Percentiles rank a stretch among this genome's conserved stretches.
These are phyloP conservation scores for Yponomeuta sedellus DNA, from an alignment of 2,888 invertebrate species.

Conservation along the genomic window DNA sequence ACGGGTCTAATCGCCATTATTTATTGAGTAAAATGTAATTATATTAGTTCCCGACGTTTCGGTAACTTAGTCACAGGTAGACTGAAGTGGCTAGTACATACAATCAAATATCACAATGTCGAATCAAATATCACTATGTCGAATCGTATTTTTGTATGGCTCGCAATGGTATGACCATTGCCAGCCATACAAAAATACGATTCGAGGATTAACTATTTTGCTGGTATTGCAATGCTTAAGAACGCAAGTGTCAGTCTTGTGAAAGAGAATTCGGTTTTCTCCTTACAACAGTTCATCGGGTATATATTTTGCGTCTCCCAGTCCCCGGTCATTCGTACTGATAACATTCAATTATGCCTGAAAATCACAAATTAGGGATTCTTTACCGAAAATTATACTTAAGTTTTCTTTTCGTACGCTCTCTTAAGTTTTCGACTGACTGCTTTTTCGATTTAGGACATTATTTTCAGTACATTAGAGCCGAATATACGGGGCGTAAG, in stretches of 20 bases:
- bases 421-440: slow-evolving; percentile 10
- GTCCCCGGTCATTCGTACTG: slow-evolving; percentile 41
- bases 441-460: slow-evolving; percentile 4
- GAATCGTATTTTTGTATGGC: too few relatives aligned
- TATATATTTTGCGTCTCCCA: slow-evolving; percentile 39
- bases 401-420: slow-evolving; percentile 8
- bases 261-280: not conserved
- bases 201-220: too few relatives aligned
- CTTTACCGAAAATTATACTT: slow-evolving; percentile 3
- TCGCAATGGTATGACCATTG: too few relatives aligned
- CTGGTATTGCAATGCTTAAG: too few relatives aligned
- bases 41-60: too few relatives aligned
- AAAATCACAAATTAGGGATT: slow-evolving; percentile 44
- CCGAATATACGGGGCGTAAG: not conserved
- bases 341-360: slow-evolving; percentile 51
- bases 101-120: too few relatives aligned
- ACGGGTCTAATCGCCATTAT: too few relatives aligned
- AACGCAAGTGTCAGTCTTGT: not conserved
- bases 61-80: too few relatives aligned
- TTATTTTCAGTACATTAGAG: slow-evolving; percentile 8
- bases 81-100: too few relatives aligned
- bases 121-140: too few relatives aligned
- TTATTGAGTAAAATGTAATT: too few relatives aligned
- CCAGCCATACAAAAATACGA: too few relatives aligned
- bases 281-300: slow-evolving; percentile 13